Base-by-base conservation (phyloP, 2,888 invertebrate species). In the Yponomeuta plumbellus region DNA sequence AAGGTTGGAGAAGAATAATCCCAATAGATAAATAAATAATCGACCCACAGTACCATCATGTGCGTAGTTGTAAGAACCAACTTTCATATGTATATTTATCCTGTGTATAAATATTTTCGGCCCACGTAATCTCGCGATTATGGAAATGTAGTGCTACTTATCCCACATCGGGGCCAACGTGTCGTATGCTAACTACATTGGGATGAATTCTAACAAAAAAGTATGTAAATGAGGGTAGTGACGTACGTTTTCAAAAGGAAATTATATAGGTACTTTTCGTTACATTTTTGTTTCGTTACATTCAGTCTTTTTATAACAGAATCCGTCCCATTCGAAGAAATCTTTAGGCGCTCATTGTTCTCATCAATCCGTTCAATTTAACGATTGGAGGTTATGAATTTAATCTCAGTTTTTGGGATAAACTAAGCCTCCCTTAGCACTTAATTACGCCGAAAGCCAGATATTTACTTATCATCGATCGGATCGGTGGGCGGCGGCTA, bases 131-230 rank as follows among this genome's bases (percentile, higher is more conserved):
- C 80, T 75, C 67, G 67, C 69, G 79, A 81, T 81, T 83, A 84
- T 80, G 83, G 71, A 77, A 80, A 84, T 80, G 72, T 71, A 66
- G 71, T 74, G 70, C 74, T 76, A 76, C 74, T 76, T 68, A 59
- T 58, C 58, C 17, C 39, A 64, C 22, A 56, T 44, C 57, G 65
- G 65, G 62, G 58, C 57, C 67, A 64, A 26, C 62, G 65, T 66
- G 58, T 57, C 58, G n/a, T 22, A 59, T 63, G 39, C 67, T 68
- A 58, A 65, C 63, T 39, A 66, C 64, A 67, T 66, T 67, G 67
- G 67, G 65, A 69, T 67, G 67, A 66, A 69, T 68, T 68, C 68
- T 39, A 68, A 78, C 69, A 72, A 71, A 75, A 76, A 79, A 79
- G 75, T 79, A 78, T 80, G 77, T 71, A 76, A 80, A 80, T 79